Evolutionary conservation across 2,797 vertebrate species (phyloP).

Genomic region (Gambusia yucatana): DNA sequence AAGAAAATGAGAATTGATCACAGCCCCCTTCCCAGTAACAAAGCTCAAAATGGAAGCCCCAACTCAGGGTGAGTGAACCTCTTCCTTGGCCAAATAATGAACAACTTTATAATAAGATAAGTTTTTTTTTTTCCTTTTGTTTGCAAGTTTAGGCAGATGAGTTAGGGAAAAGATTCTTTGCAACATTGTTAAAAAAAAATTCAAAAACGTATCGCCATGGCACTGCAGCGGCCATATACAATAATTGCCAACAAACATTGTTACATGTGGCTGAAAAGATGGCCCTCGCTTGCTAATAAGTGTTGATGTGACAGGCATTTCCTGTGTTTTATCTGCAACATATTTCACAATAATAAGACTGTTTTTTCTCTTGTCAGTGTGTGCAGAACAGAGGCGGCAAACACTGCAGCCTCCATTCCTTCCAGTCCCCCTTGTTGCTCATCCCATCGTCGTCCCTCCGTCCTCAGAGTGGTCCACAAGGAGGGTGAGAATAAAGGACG

Average conservation of each 20-base stretch:
- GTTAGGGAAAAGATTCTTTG: constrained; percentile 43
- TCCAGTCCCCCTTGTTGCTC: constrained; percentile 79
- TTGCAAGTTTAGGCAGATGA: constrained; percentile 60
- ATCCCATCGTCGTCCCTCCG: constrained; percentile 80
- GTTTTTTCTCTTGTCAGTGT: constrained; percentile 72
- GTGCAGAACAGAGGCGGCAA: constrained; percentile 46
- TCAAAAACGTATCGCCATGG: constrained; percentile 39
- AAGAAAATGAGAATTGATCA: constrained; percentile 91
- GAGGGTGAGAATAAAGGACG: constrained; percentile 91
- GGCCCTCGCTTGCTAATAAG: constrained; percentile 51
- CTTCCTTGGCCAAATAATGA: constrained; percentile 61
- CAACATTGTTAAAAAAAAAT: constrained; percentile 39
- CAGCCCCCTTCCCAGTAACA: constrained; percentile 66
- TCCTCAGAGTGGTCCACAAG: constrained; percentile 88
- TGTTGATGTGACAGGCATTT: constrained; percentile 45
- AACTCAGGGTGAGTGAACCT: constrained; percentile 67
- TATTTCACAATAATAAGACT: constrained; percentile 59
- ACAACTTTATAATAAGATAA: constrained; percentile 73
- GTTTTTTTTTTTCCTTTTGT: constrained; percentile 36
- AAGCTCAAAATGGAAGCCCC: constrained; percentile 60
- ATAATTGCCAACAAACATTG: constrained; percentile 29
- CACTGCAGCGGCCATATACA: constrained; percentile 23
- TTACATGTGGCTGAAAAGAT: constrained; percentile 14
- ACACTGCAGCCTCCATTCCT: constrained; percentile 25
- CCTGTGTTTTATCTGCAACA: constrained; percentile 40